These are phyloP conservation scores for Patella ulyssiponensis DNA, from an alignment of 2,888 invertebrate species.

Conservation along the genomic window DNA sequence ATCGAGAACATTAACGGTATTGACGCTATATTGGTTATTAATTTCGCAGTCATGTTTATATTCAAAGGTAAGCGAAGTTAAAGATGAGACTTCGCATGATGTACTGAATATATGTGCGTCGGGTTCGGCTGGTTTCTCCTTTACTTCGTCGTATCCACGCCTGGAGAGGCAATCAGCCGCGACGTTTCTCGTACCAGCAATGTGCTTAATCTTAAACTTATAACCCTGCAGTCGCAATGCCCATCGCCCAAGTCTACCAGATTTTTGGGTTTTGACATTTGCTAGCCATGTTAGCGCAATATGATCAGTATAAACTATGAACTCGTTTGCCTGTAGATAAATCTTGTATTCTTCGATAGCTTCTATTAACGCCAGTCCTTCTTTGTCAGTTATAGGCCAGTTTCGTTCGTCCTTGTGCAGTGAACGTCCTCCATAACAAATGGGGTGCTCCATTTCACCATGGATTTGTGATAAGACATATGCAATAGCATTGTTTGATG, in stretches of 20 bases:
- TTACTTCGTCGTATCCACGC: conserved; percentile 17
- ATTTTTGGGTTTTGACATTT: conserved; percentile 32
- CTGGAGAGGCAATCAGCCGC: conserved; percentile 34
- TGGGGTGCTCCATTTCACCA: conserved; percentile 29
- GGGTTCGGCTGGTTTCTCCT: neutral
- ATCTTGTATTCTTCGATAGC: conserved; percentile 39
- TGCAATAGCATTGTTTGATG: conserved; percentile 31
- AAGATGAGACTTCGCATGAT: neutral
- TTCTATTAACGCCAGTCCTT: conserved; percentile 40
- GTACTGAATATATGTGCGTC: neutral
- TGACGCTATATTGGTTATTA: neutral
- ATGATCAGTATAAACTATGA: conserved; percentile 42
- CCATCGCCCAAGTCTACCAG: conserved; percentile 36
- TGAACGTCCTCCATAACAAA: conserved; percentile 40
- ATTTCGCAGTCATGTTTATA: neutral
- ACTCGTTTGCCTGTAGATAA: conserved; percentile 26
- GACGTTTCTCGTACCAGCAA: conserved; percentile 26
- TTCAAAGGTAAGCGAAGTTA: neutral
- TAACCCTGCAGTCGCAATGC: conserved; percentile 21
- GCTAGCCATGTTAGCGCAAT: conserved; percentile 38
- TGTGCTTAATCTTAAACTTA: conserved; percentile 20
- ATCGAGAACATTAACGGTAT: neutral
- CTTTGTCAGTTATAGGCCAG: conserved; percentile 38
- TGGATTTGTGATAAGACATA: conserved; percentile 36
- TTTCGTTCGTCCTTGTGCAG: conserved; percentile 32